A percentile compares a stretch with the other conserved stretches of the same genome.
These are phyloP conservation scores for Leptarthrus brevirostris DNA, from an alignment of 2,888 invertebrate genomes.

Conservation along the genomic window DNA sequence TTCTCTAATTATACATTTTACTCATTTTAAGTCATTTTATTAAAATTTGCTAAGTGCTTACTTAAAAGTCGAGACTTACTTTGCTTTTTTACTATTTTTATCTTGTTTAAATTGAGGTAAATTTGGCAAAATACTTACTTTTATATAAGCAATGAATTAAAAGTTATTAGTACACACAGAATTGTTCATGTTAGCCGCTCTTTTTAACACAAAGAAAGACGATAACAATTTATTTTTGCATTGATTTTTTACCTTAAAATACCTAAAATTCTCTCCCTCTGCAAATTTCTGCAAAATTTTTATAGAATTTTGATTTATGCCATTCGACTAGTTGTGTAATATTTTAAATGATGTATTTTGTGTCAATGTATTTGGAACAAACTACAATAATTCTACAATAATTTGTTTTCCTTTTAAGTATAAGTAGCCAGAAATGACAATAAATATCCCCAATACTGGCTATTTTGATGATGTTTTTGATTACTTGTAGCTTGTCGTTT, in stretches of 20 bases:
- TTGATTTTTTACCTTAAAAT: neutral
- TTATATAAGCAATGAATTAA: conserved; percentile 33
- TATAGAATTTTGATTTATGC: conserved; percentile 9
- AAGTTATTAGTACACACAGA: conserved; percentile 46
- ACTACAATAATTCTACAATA: no score
- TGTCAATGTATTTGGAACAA: no score
- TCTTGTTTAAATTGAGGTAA: conserved; percentile 62
- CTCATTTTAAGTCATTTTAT: conserved; percentile 48
- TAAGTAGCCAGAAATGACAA: no score
- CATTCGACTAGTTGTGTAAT: conserved; percentile 41
- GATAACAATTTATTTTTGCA: neutral
- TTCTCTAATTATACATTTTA: neutral
- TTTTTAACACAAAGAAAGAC: conserved; percentile 16
- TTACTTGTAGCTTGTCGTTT: conserved; percentile 3
- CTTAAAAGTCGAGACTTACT: conserved; percentile 32
- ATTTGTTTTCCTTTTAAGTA: no score
- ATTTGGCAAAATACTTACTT: conserved; percentile 63
- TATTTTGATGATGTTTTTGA: neutral
- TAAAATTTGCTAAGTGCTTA: conserved; percentile 51
- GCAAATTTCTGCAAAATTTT: neutral
- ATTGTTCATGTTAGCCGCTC: conserved; percentile 23
- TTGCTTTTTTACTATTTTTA: conserved; percentile 24
- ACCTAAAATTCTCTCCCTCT: conserved; percentile 5
- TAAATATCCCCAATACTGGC: no score
- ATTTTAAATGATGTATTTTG: no score